phyloP scores from a whole-genome alignment of 2,797 vertebrate species.

The Sandelia bainsii region DNA sequence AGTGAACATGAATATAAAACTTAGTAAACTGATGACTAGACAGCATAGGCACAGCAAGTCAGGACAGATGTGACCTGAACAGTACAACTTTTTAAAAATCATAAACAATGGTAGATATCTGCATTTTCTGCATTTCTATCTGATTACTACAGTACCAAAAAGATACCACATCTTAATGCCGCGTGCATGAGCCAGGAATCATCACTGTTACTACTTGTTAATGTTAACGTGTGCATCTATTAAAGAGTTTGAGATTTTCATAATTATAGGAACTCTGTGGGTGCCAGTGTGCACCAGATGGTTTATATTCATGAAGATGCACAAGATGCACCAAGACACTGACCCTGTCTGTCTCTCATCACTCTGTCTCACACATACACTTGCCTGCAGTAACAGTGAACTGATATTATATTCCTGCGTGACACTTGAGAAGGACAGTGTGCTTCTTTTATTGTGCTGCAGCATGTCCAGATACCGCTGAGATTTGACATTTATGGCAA shows the following conservation, averaged over 20 bases:
- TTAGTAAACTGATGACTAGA: not conserved
- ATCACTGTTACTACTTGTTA: constrained; percentile 15
- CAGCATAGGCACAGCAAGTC: not conserved
- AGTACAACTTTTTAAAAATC: not conserved
- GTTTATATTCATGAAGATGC: constrained; percentile 22
- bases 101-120: not conserved
- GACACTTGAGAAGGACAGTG: constrained; percentile 33
- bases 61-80: not conserved
- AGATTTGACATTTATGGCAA: constrained; percentile 36
- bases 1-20: constrained; percentile 12
- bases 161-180: not conserved
- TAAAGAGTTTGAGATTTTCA: constrained; percentile 34
- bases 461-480: constrained; percentile 32
- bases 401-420: constrained; percentile 34
- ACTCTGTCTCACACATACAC: constrained; percentile 36
- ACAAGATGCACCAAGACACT: constrained; percentile 12
- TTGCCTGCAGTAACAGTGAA: constrained; percentile 34
- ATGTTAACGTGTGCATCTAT: constrained; percentile 2
- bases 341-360: constrained; percentile 22
- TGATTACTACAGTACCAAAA: not conserved
- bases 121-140: constrained; percentile 5
- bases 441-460: constrained; percentile 29
- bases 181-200: constrained; percentile 10
- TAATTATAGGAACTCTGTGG: constrained; percentile 16
- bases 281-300: constrained; percentile 43